Evolutionary conservation across 2,888 invertebrate genomes (phyloP).

Genomic region (Cantharis nigra): DNA sequence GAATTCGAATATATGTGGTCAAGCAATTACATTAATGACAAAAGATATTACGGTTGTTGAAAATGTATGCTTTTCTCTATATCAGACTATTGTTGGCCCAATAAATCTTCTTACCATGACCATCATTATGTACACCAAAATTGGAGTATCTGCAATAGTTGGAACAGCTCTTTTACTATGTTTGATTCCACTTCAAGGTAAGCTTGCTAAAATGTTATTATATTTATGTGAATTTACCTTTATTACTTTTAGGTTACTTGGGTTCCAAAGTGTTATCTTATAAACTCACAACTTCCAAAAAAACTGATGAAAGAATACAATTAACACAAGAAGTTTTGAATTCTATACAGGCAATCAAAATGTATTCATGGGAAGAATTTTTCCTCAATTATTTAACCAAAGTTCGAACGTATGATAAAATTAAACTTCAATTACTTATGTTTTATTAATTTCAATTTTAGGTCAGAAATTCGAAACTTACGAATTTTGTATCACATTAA

Average conservation of each 20-base stretch:
- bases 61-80: conserved; percentile 63
- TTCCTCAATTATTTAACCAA: background rate
- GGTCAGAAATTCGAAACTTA: conserved; percentile 68
- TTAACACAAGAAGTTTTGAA: background rate
- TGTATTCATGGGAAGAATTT: background rate
- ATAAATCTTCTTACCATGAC: conserved; percentile 73
- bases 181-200: background rate
- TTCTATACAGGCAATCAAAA: background rate
- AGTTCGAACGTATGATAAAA: background rate
- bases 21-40: conserved; percentile 60
- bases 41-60: conserved; percentile 86
- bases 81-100: conserved; percentile 61
- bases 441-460: conserved; percentile 45
- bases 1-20: conserved; percentile 57
- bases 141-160: conserved; percentile 53
- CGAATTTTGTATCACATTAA: conserved; percentile 46
- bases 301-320: background rate
- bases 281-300: background rate
- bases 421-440: background rate
- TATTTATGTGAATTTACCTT: background rate
- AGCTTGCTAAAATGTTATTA: background rate
- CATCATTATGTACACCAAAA: conserved; percentile 65
- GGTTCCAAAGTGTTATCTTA: background rate
- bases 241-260: background rate
- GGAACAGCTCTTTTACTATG: background rate